Conservation (phyloP, 2,797 vertebrate genomes). For the Dipus sagitta region DNA sequence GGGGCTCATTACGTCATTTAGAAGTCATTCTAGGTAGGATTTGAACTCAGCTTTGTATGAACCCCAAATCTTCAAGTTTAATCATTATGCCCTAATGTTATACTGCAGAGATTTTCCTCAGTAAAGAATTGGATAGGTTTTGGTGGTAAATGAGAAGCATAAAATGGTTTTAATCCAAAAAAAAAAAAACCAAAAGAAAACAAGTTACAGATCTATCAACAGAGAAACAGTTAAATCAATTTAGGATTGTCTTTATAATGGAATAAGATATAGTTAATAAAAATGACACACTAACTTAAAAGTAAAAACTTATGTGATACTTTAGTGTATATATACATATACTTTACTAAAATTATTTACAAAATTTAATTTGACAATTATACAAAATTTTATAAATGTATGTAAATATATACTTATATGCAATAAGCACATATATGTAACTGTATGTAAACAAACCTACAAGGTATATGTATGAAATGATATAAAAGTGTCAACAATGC, state of each 20-base stretch:
- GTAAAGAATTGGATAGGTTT: conserved; percentile 1
- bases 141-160: conserved; percentile 26
- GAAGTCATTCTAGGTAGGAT: neutral
- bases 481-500: conserved; percentile 41
- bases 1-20: neutral
- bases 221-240: conserved; percentile 54
- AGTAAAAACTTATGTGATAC: neutral
- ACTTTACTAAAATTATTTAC: conserved; percentile 63
- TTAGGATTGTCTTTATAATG: conserved; percentile 8
- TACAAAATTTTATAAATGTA: conserved; percentile 8
- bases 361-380: conserved; percentile 34
- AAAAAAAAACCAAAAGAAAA: neutral
- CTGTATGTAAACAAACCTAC: neutral
- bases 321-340: conserved; percentile 25
- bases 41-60: neutral
- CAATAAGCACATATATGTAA: neutral
- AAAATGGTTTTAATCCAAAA: neutral
- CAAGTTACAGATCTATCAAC: neutral
- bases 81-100: neutral
- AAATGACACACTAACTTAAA: conserved; percentile 51
- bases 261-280: conserved; percentile 3
- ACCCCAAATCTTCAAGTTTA: conserved; percentile 7
- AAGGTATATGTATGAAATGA: neutral
- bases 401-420: neutral
- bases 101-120: neutral